Conservation (phyloP, 2,797 vertebrate genomes). For the Morus bassanus region DNA sequence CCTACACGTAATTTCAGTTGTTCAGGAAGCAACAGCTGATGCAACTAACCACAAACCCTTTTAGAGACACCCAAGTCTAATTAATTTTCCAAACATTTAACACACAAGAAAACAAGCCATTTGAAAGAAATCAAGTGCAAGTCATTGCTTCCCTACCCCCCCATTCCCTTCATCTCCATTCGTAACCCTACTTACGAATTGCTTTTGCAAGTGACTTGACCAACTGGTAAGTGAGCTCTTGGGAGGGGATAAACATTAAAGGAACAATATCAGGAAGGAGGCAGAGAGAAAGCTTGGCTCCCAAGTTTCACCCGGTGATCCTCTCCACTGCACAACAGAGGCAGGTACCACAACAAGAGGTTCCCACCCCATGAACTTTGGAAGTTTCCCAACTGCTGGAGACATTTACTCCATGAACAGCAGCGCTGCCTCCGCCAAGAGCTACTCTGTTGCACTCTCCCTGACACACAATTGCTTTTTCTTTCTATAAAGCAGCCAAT, state of each 20-base stretch:
- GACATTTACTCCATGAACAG: background rate
- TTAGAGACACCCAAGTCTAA: background rate
- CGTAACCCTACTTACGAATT: accelerated
- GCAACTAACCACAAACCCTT: background rate
- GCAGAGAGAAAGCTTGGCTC: background rate
- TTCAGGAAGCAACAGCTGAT: background rate
- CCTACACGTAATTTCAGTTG: background rate
- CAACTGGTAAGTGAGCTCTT: background rate
- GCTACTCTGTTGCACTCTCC: background rate
- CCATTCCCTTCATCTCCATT: background rate
- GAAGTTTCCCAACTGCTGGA: slow-evolving; percentile 28
- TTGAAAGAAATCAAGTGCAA: background rate
- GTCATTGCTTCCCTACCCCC: background rate
- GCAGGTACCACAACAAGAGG: background rate
- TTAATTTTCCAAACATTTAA: background rate
- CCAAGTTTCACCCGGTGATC: slow-evolving; percentile 5
- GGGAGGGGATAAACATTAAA: slow-evolving; percentile 1
- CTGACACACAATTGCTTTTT: background rate
- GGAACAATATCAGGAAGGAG: background rate
- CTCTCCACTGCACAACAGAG: background rate
- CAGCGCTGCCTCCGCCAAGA: background rate
- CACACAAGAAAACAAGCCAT: background rate
- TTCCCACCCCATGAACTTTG: slow-evolving; percentile 18
- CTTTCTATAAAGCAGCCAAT: background rate
- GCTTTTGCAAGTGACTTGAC: slow-evolving; percentile 17